Evolutionary conservation across 2,113 vertebrate species (phyloP).

Genomic region (Ptilorrhoa leucosticta): DNA sequence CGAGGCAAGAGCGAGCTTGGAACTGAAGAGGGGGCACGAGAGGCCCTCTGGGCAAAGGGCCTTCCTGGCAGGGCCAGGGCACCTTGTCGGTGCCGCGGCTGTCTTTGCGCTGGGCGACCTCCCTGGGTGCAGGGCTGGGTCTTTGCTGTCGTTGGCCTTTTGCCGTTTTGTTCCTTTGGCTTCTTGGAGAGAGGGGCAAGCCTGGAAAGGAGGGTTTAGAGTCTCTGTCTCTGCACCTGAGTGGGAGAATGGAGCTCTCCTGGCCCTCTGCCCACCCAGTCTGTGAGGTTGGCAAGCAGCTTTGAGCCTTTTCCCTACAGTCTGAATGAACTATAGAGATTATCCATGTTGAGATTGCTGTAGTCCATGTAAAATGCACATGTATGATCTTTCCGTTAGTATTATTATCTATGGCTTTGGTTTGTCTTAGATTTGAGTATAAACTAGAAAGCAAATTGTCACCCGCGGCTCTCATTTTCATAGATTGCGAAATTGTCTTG

Average conservation of each 20-base stretch:
- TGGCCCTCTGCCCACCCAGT: too few relatives aligned
- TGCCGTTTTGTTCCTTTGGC: background rate
- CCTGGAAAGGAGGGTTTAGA: background rate
- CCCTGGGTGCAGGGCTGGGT: background rate
- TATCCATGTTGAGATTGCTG: background rate
- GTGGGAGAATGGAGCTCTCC: background rate
- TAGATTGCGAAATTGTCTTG: background rate
- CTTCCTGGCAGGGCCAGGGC: background rate
- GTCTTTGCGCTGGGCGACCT: background rate
- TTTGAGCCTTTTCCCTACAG: background rate
- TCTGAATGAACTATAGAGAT: background rate
- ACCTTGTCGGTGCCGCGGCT: background rate
- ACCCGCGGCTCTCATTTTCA: fast-evolving
- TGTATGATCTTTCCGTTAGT: background rate
- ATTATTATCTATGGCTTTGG: background rate
- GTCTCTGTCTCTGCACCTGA: background rate
- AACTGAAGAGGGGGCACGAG: too few relatives aligned
- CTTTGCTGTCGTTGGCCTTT: background rate
- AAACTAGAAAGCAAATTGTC: background rate
- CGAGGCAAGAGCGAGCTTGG: background rate
- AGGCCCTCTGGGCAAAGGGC: background rate
- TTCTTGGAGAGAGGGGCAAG: background rate
- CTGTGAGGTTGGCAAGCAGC: too few relatives aligned
- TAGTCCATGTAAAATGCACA: background rate
- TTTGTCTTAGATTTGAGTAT: background rate